These are phyloP conservation scores for Mayetiola destructor DNA, from an alignment of 2,888 invertebrate genomes.

Conservation along the genomic window DNA sequence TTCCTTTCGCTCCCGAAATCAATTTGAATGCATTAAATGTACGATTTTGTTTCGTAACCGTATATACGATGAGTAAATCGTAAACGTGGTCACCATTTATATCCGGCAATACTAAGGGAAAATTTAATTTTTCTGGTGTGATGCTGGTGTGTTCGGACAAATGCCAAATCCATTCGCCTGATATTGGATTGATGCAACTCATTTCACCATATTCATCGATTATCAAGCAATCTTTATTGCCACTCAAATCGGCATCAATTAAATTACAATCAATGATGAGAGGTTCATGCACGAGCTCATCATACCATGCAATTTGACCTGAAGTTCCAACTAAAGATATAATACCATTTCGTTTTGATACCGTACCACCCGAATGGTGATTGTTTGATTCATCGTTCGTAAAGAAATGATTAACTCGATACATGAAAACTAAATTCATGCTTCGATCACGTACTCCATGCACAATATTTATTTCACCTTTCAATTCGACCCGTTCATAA, in stretches of 20 bases:
- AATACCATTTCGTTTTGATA: constrained; percentile 41
- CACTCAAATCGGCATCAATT: constrained; percentile 57
- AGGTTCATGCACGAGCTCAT: constrained; percentile 51
- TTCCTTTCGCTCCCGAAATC: constrained; percentile 55
- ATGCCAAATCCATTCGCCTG: constrained; percentile 43
- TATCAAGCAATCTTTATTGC: constrained; percentile 58
- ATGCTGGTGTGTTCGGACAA: constrained; percentile 37
- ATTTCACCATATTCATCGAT: constrained; percentile 53
- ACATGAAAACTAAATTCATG: constrained; percentile 57
- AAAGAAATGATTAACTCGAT: constrained; percentile 51
- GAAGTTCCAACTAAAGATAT: constrained; percentile 52
- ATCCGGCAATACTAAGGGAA: constrained; percentile 58
- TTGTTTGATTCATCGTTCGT: constrained; percentile 37
- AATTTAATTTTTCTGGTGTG: constrained; percentile 45
- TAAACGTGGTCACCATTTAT: constrained; percentile 51
- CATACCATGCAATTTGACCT: constrained; percentile 60
- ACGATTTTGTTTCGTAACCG: background rate
- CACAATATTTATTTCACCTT: constrained; percentile 54
- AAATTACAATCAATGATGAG: constrained; percentile 57
- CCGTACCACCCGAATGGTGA: constrained; percentile 15
- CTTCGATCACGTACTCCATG: constrained; percentile 47
- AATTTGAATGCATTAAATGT: constrained; percentile 38
- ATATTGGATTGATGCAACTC: constrained; percentile 44
- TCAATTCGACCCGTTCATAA: constrained; percentile 52
- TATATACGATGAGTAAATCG: constrained; percentile 36